These are phyloP conservation scores for Chymomyza costata DNA, from an alignment of 1,140 invertebrate genomes.

Conservation along the genomic window DNA sequence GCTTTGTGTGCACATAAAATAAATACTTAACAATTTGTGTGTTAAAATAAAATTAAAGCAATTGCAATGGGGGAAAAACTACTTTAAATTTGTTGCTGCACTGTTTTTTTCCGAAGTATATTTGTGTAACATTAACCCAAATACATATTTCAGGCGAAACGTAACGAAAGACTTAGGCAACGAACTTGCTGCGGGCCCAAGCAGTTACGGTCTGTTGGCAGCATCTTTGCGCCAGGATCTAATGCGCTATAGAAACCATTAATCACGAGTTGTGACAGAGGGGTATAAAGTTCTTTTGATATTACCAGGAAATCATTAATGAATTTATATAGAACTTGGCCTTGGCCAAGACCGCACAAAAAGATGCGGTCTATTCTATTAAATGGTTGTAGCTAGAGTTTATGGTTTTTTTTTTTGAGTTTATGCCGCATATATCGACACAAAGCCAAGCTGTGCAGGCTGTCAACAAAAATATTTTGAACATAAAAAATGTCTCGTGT, in stretches of 20 bases:
- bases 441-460: slow-evolving; percentile 1
- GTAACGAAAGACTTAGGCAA: slow-evolving; percentile 13
- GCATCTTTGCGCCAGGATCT: slow-evolving; percentile 38
- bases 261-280: slow-evolving; percentile 25
- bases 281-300: no score
- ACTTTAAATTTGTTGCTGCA: slow-evolving; percentile 2
- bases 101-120: slow-evolving; percentile 14
- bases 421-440: slow-evolving; percentile 59
- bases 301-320: no score
- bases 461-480: slow-evolving; percentile 40
- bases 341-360: no score
- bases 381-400: slow-evolving; percentile 1
- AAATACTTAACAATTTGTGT: slow-evolving; percentile 62
- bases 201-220: slow-evolving; percentile 7
- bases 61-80: slow-evolving; percentile 33
- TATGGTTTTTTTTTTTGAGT: slow-evolving; percentile 37
- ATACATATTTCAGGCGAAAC: slow-evolving; percentile 55
- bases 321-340: no score
- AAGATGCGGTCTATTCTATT: no score
- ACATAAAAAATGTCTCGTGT: no score
- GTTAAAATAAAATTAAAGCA: slow-evolving; percentile 69
- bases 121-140: slow-evolving; percentile 70
- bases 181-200: slow-evolving; percentile 12
- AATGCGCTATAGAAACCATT: slow-evolving; percentile 40
- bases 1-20: slow-evolving; percentile 54